Percentiles rank a stretch among this genome's conserved stretches.
Conservation (phyloP, 2,888 invertebrate species). For the Aspidapion aeneum region DNA sequence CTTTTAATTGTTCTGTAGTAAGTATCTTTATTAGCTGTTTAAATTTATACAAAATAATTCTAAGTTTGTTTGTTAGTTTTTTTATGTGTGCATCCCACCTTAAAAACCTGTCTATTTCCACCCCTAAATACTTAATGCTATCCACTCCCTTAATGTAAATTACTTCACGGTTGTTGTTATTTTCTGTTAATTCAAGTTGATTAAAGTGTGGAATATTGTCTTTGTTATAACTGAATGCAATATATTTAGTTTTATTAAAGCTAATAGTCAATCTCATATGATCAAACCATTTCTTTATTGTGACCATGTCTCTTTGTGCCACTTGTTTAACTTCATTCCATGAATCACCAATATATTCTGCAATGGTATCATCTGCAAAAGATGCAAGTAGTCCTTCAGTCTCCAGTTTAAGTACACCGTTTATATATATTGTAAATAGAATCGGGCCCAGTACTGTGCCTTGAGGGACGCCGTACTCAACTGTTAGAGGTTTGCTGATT, state of each 20-base stretch:
- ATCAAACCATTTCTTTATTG: neutral
- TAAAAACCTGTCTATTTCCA: conserved; percentile 1
- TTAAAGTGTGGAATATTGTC: neutral
- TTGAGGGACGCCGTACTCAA: neutral
- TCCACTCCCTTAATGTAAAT: neutral
- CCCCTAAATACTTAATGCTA: conserved; percentile 4
- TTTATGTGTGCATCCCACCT: conserved; percentile 5
- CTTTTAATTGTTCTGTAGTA: neutral
- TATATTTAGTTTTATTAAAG: neutral
- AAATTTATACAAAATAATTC: neutral
- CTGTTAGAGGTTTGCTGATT: neutral
- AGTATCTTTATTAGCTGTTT: neutral
- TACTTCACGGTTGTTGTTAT: no score
- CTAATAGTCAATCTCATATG: neutral
- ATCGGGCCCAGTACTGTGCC: neutral
- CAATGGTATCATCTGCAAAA: neutral
- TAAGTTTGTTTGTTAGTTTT: conserved; percentile 3
- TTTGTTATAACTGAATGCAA: neutral
- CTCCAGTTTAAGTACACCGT: neutral
- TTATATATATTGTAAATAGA: neutral
- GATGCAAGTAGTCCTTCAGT: neutral
- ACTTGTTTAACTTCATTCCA: neutral
- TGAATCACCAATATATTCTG: neutral
- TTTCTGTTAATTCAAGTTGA: no score
- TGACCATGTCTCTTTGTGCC: neutral